Percentiles rank a stretch among this genome's conserved stretches.
Conservation (phyloP, 2,888 invertebrate species). For the Chrysolina haemoptera region DNA sequence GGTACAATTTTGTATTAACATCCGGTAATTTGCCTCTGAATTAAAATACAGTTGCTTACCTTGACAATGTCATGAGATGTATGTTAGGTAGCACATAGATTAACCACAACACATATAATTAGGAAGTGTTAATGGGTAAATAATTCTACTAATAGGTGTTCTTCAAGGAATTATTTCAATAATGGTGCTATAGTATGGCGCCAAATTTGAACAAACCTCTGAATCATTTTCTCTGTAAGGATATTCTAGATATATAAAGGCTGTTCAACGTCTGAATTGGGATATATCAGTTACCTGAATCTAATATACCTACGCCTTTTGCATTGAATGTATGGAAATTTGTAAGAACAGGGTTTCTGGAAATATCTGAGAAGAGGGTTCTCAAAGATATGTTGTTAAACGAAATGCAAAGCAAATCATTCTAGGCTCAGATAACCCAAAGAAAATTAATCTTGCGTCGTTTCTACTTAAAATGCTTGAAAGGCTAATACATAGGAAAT, state of each 20-base stretch:
- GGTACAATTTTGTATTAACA: constrained; percentile 3
- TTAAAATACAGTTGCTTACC: constrained; percentile 30
- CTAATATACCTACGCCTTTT: too few relatives aligned
- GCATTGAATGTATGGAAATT: too few relatives aligned
- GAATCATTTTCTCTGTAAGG: neutral
- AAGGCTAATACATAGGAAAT: too few relatives aligned
- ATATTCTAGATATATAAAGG: neutral
- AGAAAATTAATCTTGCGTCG: too few relatives aligned
- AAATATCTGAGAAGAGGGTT: too few relatives aligned
- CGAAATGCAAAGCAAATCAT: too few relatives aligned
- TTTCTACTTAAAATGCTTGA: too few relatives aligned
- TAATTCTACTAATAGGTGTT: neutral
- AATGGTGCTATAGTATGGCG: neutral
- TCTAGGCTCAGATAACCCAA: too few relatives aligned
- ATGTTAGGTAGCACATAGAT: constrained; percentile 3
- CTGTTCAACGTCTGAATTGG: too few relatives aligned
- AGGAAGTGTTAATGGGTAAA: constrained; percentile 4
- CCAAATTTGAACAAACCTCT: neutral
- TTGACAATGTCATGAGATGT: constrained; percentile 29
- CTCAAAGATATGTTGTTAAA: too few relatives aligned
- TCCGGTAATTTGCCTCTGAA: neutral
- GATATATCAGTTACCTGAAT: too few relatives aligned
- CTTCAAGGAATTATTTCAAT: constrained; percentile 11
- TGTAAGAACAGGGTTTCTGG: too few relatives aligned
- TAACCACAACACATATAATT: neutral